Evolutionary conservation across 2,113 vertebrate species (phyloP), one percentile per base, ranked within the genome.

Genomic region (Brachyhypopomus gauderio): DNA sequence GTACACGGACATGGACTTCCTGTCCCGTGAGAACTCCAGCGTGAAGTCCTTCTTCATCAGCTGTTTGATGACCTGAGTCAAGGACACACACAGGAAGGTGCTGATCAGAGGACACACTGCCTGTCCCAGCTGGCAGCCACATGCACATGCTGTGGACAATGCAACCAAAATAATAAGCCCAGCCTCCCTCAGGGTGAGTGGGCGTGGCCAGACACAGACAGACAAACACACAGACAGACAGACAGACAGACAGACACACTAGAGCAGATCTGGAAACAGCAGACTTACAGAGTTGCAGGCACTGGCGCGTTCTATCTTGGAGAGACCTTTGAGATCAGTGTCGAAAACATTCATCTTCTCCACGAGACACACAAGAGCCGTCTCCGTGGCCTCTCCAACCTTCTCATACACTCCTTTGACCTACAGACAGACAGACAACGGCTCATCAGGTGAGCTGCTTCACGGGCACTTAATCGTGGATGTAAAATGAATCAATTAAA

Each of bases 1-100:
- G 79, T 98, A 99, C 19, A 99, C 98, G 0, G 98, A 99, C 98
- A 99, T 99, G 0, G 98, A 99, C 77, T 99, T 99, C 75, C 98
- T 94, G 87, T 99, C 98, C 41, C 98, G 92, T 38, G 96, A 97
- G 89, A 97, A 97, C 85, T 97, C 96, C 88, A 97, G 75, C 0
- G 96, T 97, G 83, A 97, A 95, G 77, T 97, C 96, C 84, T 97
- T 97, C 90, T 94, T 97, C 96, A 97, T 97, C 56, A 97, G 92
- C 87, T 97, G 96, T 75, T 96, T 97, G 86, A 97, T 96, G 55
- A 97, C 95, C 96, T 97, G 83, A 23, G 36, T 78, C n/a, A 64
- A 48, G 36, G 22, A 79, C 1, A 9, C 23, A 66, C 4, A 20
- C 27, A 66, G 11, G 41, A 27, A 75, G 27, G 36, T 60, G 62